Evolutionary conservation across 1,140 invertebrate genomes (phyloP).

Genomic region (Bombus soroeensis): DNA sequence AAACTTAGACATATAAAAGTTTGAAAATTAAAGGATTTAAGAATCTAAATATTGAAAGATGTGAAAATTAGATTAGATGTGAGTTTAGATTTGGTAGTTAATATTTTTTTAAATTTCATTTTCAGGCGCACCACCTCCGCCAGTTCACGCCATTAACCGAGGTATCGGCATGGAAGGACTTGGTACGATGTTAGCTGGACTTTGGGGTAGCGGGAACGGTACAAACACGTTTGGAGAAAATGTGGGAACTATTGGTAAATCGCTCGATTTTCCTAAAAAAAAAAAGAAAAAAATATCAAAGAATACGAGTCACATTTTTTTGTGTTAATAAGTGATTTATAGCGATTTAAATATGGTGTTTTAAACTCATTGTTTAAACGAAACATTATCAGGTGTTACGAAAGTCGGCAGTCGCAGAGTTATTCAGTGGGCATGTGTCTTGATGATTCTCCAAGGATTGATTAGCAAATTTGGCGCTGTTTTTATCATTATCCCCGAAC

Average conservation of each 20-base stretch:
- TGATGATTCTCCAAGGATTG: slow-evolving; percentile 92
- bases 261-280: not conserved
- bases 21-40: not conserved
- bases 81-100: not conserved
- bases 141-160: slow-evolving; percentile 93
- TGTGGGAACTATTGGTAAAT: slow-evolving; percentile 91
- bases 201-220: slow-evolving; percentile 93
- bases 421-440: slow-evolving; percentile 89
- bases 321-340: not conserved
- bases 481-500: slow-evolving; percentile 94
- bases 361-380: not conserved
- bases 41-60: not conserved
- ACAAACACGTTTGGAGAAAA: slow-evolving; percentile 95
- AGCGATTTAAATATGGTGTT: not conserved
- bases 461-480: slow-evolving; percentile 93
- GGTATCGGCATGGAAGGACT: slow-evolving; percentile 93
- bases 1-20: not conserved
- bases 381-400: slow-evolving; percentile 74
- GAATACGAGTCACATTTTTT: not conserved
- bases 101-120: not conserved
- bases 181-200: slow-evolving; percentile 91
- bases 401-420: slow-evolving; percentile 94
- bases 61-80: no score
- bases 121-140: slow-evolving; percentile 90
- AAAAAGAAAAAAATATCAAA: no score